phyloP scores from a whole-genome alignment of 2,797 vertebrate genomes.

The Lacerta viridis region DNA sequence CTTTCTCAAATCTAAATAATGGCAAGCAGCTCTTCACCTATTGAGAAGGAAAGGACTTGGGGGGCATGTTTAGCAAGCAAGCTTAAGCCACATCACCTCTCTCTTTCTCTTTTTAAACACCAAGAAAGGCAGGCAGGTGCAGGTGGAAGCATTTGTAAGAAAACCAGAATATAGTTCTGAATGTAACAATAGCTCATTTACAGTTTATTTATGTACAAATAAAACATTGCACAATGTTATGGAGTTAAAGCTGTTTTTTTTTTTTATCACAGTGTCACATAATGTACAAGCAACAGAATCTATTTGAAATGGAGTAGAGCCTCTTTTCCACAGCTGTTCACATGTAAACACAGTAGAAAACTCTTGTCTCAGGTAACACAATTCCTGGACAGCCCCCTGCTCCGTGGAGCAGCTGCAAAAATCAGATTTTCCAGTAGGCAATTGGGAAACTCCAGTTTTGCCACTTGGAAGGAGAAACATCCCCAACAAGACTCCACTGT shows the following conservation, averaged over 20 bases:
- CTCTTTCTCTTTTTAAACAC: neutral
- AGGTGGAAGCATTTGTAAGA: neutral
- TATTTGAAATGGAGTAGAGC: slow-evolving; percentile 62
- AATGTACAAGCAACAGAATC: slow-evolving; percentile 79
- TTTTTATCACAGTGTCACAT: slow-evolving; percentile 54
- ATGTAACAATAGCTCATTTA: slow-evolving; percentile 53
- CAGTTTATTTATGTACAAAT: slow-evolving; percentile 78
- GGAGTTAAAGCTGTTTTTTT: slow-evolving; percentile 42
- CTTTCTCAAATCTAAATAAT: neutral
- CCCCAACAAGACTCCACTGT: neutral
- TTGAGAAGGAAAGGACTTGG: neutral
- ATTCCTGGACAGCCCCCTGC: slow-evolving; percentile 16
- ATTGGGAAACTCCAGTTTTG: neutral
- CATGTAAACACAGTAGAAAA: slow-evolving; percentile 72
- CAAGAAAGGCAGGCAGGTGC: neutral
- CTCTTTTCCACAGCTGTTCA: slow-evolving; percentile 66
- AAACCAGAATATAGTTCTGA: rapidly evolving
- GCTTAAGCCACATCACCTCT: neutral
- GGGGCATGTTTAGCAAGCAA: neutral
- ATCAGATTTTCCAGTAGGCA: neutral
- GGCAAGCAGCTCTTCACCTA: neutral
- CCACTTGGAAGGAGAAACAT: neutral
- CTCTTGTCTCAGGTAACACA: neutral
- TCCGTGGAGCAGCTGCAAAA: slow-evolving; percentile 23
- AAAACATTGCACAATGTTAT: slow-evolving; percentile 66